Evolutionary conservation across 2,113 vertebrate species (phyloP), one percentile per base, ranked within the genome.

Genomic region (Lampris megalopsis): DNA sequence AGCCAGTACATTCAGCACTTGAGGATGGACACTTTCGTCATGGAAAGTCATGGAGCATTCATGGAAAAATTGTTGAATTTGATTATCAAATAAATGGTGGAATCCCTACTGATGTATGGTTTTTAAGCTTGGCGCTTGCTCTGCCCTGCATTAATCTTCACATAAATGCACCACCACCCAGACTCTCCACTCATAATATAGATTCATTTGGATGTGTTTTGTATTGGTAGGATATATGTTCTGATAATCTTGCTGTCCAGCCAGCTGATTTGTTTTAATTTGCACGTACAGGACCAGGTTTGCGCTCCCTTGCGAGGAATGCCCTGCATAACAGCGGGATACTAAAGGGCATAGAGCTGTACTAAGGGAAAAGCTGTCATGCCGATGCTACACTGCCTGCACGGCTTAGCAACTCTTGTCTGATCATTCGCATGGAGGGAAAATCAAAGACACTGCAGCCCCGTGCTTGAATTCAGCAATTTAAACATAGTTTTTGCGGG

Each of bases 211-310:
- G 10, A 11, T 9, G 49, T 53, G 50, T 53, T 13, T 3, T 53
- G 8, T 53, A 13, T 2, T 13, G 24, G 2, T 6, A n/a, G 42
- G 41, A 61, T 60, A 63, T 71, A 10, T 41, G n/a, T 73, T 71
- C 56, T 56, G 8, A 61, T 24, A 50, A 36, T 52, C 3, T 35
- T 47, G 60, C 45, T 5, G 43, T 45, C 43, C 43, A 67, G 38
- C 35, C 56, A 52, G 48, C 13, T 91, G 60, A 68, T 91, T 85
- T 79, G 84, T 95, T 95, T 94, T 93, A 91, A 92, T 93, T 94
- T 91, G 71, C 89, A 92, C 80, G 58, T 86, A 75, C 70, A 75
- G 83, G 72, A 70, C 77, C 73, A 63, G 43, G 91, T 87, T 85
- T 81, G 92, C 80, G 81, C 86, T 77, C 67, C 38, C 69, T 43